Base-by-base conservation (phyloP, 2,797 vertebrate species). In the Cygnus olor region DNA sequence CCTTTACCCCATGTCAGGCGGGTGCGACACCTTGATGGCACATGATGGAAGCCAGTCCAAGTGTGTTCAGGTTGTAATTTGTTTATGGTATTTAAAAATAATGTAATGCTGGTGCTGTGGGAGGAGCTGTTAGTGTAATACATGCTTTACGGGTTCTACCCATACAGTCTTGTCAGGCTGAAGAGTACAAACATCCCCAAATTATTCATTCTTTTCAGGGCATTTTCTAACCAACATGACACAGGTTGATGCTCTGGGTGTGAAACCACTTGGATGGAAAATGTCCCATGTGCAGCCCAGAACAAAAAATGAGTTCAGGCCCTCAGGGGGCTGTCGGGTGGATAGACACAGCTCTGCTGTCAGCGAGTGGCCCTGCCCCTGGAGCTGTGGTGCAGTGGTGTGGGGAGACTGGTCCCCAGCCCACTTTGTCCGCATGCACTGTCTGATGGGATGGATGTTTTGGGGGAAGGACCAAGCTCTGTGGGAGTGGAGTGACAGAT, bases 311-410 rank as follows among this genome's bases (percentile, higher is more conserved):
- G 44, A 4, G 28, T 63, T 64, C 10, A 38, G 44, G 34, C 32
- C 32, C 18, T 44, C 11, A 38, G 17, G 17, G 24, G 3, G 7
- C 9, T 70, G 28, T 28, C 12, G 16, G 11, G 6, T 11, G 42
- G 7, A 9, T 3, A 82, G 30, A 22, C 16, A 21, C 1, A 8
- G 6, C 42, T 74, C 38, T 47, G 45, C 0, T 5, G 13, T n/a
- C 21, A 22, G 58, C 15, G 49, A 5, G 18, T 1, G 9, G 6
- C 42, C 74, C 54, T 79, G 19, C 4, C 24, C 36, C 66, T 21
- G 49, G 74, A 13, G 68, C 4, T 16, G 40, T 2, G 49, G 25
- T 17, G 11, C 9, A 65, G 4, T 3, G 11, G 2, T 7, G 4
- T 22, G 27, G 13, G 13, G 27, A n/a, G 5, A 21, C 15, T 27